These are phyloP conservation scores for Gonioctena quinquepunctata DNA, from an alignment of 1,140 invertebrate genomes.

Conservation along the genomic window DNA sequence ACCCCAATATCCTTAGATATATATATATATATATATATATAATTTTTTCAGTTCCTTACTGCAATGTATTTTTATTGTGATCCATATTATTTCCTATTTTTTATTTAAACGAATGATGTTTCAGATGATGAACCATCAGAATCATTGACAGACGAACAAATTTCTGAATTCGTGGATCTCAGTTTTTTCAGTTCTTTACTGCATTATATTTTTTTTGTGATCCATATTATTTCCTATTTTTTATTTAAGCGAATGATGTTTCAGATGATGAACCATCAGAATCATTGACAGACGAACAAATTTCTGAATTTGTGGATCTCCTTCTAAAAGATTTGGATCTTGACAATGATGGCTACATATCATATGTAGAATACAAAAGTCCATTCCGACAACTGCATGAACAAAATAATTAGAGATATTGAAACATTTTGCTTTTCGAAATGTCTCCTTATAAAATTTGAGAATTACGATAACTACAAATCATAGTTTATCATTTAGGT, in stretches of 20 bases:
- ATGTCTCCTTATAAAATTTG: no score
- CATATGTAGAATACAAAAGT: conserved; percentile 72
- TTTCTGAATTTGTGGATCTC: conserved; percentile 70
- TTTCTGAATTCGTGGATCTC: conserved; percentile 70
- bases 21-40: no score
- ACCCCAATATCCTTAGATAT: no score
- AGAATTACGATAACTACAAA: no score
- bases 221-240: conserved; percentile 12
- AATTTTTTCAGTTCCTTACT: no score
- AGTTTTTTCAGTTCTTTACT: no score
- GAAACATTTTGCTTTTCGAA: no score
- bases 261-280: conserved; percentile 27
- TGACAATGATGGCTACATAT: conserved; percentile 79
- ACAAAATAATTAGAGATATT: no score
- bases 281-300: conserved; percentile 60
- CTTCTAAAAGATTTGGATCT: conserved; percentile 71
- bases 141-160: conserved; percentile 60
- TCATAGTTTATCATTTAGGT: no score
- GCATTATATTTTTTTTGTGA: no score
- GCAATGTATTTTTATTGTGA: no score
- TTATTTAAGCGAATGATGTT: conserved; percentile 25
- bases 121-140: conserved; percentile 27
- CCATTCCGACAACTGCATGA: no score
- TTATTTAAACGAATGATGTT: conserved; percentile 25
- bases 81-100: conserved; percentile 12